Evolutionary conservation across 2,888 invertebrate genomes (phyloP).

Genomic region (Exephanes ischioxanthus): DNA sequence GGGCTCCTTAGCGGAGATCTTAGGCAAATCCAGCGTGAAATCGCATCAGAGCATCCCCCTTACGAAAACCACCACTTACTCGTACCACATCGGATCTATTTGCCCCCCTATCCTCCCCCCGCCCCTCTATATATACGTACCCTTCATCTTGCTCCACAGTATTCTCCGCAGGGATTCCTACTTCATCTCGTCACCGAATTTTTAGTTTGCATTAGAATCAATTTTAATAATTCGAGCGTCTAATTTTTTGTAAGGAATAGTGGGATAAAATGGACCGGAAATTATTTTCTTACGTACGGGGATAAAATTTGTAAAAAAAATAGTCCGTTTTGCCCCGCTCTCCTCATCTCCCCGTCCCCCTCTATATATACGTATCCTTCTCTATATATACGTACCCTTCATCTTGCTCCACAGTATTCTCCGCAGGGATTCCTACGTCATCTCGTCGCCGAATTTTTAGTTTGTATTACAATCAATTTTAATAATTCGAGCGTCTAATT

Average conservation of each 20-base stretch:
- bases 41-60: slow-evolving; percentile 87
- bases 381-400: too few species aligned
- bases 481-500: neutral
- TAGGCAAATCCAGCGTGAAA: slow-evolving; percentile 90
- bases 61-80: slow-evolving; percentile 84
- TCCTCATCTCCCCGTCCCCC: too few species aligned
- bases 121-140: slow-evolving; percentile 60
- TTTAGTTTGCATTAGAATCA: neutral
- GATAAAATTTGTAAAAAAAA: too few species aligned
- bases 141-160: slow-evolving; percentile 51
- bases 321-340: too few species aligned
- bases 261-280: too few species aligned
- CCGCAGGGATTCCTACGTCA: slow-evolving; percentile 12
- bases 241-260: neutral
- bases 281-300: too few species aligned
- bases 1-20: slow-evolving; percentile 86
- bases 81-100: slow-evolving; percentile 75
- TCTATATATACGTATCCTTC: neutral
- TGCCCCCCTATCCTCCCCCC: slow-evolving; percentile 55
- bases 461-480: neutral
- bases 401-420: slow-evolving; percentile 57
- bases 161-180: slow-evolving; percentile 40
- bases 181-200: slow-evolving; percentile 38
- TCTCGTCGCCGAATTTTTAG: slow-evolving; percentile 38
- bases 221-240: slow-evolving; percentile 12